A percentile compares a stretch with the other conserved stretches of the same genome.
Evolutionary conservation across 2,888 invertebrate genomes (phyloP).

Genomic region (Spialia ferax): DNA sequence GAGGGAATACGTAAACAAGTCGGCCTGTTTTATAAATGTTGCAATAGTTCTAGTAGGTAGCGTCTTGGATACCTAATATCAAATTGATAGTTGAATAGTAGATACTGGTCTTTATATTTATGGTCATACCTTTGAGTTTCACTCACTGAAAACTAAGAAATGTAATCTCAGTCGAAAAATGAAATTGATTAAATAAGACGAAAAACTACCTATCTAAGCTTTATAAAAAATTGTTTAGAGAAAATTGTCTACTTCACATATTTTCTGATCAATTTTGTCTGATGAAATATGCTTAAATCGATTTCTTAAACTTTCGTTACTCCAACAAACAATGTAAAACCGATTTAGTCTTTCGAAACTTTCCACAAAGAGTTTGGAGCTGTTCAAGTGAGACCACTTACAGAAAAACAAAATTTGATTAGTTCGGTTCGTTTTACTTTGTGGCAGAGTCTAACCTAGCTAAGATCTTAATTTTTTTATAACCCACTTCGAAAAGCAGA

Average conservation of each 20-base stretch:
- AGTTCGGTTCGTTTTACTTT: background rate
- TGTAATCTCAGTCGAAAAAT: no score
- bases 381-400: slow-evolving; percentile 4
- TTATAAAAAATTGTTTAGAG: background rate
- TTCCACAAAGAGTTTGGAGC: slow-evolving; percentile 6
- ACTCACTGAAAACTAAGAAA: no score
- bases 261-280: background rate
- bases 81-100: no score
- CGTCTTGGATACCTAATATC: background rate
- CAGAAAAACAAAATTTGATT: slow-evolving; percentile 12
- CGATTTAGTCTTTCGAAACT: slow-evolving; percentile 15
- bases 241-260: background rate
- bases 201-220: background rate
- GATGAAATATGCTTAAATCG: slow-evolving; percentile 6
- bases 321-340: slow-evolving; percentile 7
- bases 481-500: no score
- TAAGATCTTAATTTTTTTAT: no score
- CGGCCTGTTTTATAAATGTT: background rate
- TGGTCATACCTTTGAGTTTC: no score
- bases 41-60: background rate
- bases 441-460: no score
- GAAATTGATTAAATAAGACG: no score
- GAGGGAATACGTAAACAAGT: slow-evolving; percentile 2
- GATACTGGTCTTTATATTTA: no score
- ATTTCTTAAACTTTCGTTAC: slow-evolving; percentile 13